These are phyloP conservation scores for Tinea semifulvella DNA, from an alignment of 2,888 invertebrate genomes.

Conservation along the genomic window DNA sequence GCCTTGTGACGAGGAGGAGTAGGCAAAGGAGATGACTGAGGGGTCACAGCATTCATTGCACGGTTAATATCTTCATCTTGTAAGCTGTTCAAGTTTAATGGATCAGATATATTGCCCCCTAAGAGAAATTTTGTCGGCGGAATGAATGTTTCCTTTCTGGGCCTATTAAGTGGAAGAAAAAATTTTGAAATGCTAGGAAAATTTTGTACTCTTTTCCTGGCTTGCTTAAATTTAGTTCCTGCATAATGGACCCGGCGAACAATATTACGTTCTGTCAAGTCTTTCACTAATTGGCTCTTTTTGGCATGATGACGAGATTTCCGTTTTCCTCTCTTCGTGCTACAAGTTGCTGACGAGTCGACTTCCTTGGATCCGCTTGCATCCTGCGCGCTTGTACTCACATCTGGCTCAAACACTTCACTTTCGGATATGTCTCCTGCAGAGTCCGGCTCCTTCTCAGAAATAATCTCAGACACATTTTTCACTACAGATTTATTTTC, in stretches of 20 bases:
- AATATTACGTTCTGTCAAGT: conserved; percentile 43
- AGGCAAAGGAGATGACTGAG: conserved; percentile 90
- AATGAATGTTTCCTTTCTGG: conserved; percentile 79
- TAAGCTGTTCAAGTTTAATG: conserved; percentile 91
- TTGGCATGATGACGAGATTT: conserved; percentile 57
- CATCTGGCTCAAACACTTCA: conserved; percentile 1
- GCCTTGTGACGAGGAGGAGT: conserved; percentile 82
- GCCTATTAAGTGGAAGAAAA: conserved; percentile 76
- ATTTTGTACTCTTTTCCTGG: conserved; percentile 73
- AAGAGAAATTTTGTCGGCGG: conserved; percentile 93
- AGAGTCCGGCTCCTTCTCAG: conserved; percentile 41
- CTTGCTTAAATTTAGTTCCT: conserved; percentile 55
- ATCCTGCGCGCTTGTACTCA: conserved; percentile 22
- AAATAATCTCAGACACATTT: conserved; percentile 21
- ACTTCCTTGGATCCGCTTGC: conserved; percentile 41
- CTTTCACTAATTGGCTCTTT: conserved; percentile 41
- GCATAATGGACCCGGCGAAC: conserved; percentile 50
- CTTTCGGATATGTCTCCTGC: conserved; percentile 28
- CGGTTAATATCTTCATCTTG: conserved; percentile 81
- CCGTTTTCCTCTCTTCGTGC: conserved; percentile 51
- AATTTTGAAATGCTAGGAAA: conserved; percentile 76
- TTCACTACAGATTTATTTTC: conserved; percentile 29
- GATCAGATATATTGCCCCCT: conserved; percentile 95
- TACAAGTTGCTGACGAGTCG: conserved; percentile 31
- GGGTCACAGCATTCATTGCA: conserved; percentile 89